phyloP scores from a whole-genome alignment of 2,888 invertebrate species.

The Ypsolopha sequella region DNA sequence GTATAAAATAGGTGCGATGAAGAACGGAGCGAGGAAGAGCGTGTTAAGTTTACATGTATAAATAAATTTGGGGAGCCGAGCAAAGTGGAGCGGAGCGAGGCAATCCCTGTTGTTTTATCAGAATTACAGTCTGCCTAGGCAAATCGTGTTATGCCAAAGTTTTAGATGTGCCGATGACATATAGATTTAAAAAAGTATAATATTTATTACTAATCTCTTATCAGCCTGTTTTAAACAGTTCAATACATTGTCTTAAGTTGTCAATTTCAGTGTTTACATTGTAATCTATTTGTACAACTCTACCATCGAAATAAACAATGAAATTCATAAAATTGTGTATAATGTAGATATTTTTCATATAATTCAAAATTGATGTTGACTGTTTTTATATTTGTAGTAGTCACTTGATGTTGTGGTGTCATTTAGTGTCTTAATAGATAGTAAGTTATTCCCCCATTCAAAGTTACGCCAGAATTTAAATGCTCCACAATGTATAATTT shows the following conservation, averaged over 20 bases:
- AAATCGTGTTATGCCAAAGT: too few species aligned
- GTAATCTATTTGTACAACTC: constrained; percentile 27
- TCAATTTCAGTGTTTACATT: constrained; percentile 30
- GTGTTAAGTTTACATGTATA: too few species aligned
- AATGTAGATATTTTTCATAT: constrained; percentile 65
- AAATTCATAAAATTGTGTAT: constrained; percentile 40
- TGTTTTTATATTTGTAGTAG: constrained; percentile 72
- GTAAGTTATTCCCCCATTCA: constrained; percentile 28
- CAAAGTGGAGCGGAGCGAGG: too few species aligned
- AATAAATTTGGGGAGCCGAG: too few species aligned
- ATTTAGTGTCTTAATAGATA: constrained; percentile 66
- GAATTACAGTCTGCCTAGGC: too few species aligned
- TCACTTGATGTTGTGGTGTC: constrained; percentile 72
- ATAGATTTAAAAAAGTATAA: too few species aligned
- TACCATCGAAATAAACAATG: constrained; percentile 41
- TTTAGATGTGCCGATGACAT: too few species aligned
- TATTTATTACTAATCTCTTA: too few species aligned
- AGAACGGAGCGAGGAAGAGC: too few species aligned
- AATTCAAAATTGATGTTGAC: constrained; percentile 72
- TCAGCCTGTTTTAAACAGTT: too few species aligned
- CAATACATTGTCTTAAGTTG: background rate
- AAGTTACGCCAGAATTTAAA: constrained; percentile 7
- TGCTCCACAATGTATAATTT: constrained; percentile 3
- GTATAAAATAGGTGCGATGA: too few species aligned
- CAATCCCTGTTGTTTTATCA: too few species aligned